Base-by-base conservation (phyloP, 2,888 invertebrate genomes). In the Crocallis elinguaria region DNA sequence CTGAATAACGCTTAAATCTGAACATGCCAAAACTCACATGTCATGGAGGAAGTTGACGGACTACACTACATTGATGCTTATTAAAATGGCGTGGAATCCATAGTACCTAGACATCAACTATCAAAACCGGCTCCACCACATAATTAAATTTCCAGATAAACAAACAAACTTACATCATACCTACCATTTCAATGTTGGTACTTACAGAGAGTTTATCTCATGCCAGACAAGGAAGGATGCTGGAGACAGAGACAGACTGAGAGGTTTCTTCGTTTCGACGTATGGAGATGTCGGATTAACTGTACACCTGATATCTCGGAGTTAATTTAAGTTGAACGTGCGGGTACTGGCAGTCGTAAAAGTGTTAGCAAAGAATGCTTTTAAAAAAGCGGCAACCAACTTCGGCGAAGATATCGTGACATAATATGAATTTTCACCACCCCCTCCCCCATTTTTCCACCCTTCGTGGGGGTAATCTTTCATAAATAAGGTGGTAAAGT, bases 221-320 rank as follows among this genome's bases (percentile, higher is more conserved):
- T 23, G 32, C 16, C 2, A 23, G 23, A 42, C 32, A 33, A 43
- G 32, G 14, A 23, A 7, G 11, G 11, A 1, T 13, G n/a, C 6
- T 23, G 0, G n/a, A 11, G 39, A 41, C 12, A 27, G 14, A 43
- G 74, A 48, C 38, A 54, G 54, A 57, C 44, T 51, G 35, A 19
- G 52, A 32, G 44, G 19, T 42, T 8, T 17, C 50, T 73, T 71
- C 75, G 69, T 71, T 77, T 75, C 77, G 67, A 77, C 77, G 68
- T 76, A 80, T 79, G 80, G 79, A 82, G 78, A 81, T 76, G 77
- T 74, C 75, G 75, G 80, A 79, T 82, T 81, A 80, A 75, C 73
- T 75, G 73, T 64, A 72, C 70, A 77, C 73, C 80, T 78, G 79
- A 75, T 75, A 75, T 76, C 68, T 60, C 49, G 55, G 71, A 77